phyloP scores from a whole-genome alignment of 2,888 invertebrate species.

The Rhaphigaster nebulosa region DNA sequence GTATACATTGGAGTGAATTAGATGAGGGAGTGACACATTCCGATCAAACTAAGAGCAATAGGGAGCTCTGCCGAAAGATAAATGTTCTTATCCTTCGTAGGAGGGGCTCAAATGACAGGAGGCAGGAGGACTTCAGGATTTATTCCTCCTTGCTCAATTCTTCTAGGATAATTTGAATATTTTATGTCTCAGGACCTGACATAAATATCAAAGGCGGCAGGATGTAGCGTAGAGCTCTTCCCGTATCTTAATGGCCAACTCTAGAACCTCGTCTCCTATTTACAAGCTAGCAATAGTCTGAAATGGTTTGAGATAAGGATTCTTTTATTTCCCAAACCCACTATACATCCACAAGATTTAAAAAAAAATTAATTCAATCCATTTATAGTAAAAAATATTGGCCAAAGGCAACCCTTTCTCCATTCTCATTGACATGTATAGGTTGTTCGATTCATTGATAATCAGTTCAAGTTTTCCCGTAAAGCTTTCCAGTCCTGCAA shows the following conservation, averaged over 20 bases:
- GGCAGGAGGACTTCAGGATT: not conserved
- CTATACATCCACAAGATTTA: not conserved
- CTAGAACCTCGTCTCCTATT: not conserved
- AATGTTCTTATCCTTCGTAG: not conserved
- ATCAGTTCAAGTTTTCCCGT: not conserved
- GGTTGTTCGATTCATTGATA: not conserved
- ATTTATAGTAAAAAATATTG: not conserved
- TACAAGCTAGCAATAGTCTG: not conserved
- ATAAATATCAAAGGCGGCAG: not conserved
- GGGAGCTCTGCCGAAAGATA: not conserved
- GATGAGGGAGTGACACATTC: not conserved
- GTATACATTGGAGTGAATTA: not conserved
- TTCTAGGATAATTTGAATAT: constrained; percentile 8
- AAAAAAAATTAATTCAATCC: not conserved
- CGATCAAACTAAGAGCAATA: not conserved
- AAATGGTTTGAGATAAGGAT: not conserved
- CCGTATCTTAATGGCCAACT: not conserved
- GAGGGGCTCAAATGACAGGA: not conserved
- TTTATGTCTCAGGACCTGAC: not conserved
- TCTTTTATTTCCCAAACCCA: not conserved
- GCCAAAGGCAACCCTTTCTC: not conserved
- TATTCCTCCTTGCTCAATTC: not conserved
- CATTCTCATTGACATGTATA: not conserved
- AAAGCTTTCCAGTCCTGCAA: not conserved
- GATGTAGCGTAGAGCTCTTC: not conserved